Evolutionary conservation across 2,888 invertebrate genomes (phyloP).

Genomic region (Dysmachus trigonus): DNA sequence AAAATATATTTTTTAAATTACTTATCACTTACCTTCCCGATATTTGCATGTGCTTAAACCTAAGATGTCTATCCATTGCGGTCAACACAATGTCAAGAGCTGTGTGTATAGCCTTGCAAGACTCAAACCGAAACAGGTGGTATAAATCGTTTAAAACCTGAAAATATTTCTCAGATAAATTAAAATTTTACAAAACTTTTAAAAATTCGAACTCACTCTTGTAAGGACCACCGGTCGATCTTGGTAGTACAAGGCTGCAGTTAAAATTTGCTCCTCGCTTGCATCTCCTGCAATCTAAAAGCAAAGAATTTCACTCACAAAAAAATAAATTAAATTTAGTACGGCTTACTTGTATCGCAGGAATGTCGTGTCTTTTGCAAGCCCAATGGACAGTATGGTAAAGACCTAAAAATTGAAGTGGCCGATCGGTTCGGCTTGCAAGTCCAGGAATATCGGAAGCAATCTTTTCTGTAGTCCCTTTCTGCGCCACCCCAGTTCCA

Average conservation of each 20-base stretch:
- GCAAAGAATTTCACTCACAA: conserved; percentile 34
- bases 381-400: conserved; percentile 91
- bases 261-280: conserved; percentile 88
- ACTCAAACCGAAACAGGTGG: conserved; percentile 84
- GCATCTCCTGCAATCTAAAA: conserved; percentile 88
- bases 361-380: conserved; percentile 89
- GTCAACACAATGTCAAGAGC: conserved; percentile 84
- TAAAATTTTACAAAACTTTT: neutral
- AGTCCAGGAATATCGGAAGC: conserved; percentile 86
- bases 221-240: conserved; percentile 84
- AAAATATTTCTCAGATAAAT: neutral
- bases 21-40: conserved; percentile 77
- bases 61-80: conserved; percentile 88
- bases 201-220: conserved; percentile 54
- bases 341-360: conserved; percentile 79
- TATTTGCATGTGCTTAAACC: conserved; percentile 91
- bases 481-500: conserved; percentile 78
- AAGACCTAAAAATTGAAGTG: conserved; percentile 89
- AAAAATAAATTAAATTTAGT: neutral
- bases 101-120: conserved; percentile 77
- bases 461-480: conserved; percentile 58
- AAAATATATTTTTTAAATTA: neutral
- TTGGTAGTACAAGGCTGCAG: conserved; percentile 84
- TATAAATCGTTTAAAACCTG: conserved; percentile 92
- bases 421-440: conserved; percentile 76